A percentile compares a stretch with the other conserved stretches of the same genome.
These are phyloP conservation scores for Arbacia lixula DNA, from an alignment of 53 echinoderm and acorn worm species.

Conservation along the genomic window DNA sequence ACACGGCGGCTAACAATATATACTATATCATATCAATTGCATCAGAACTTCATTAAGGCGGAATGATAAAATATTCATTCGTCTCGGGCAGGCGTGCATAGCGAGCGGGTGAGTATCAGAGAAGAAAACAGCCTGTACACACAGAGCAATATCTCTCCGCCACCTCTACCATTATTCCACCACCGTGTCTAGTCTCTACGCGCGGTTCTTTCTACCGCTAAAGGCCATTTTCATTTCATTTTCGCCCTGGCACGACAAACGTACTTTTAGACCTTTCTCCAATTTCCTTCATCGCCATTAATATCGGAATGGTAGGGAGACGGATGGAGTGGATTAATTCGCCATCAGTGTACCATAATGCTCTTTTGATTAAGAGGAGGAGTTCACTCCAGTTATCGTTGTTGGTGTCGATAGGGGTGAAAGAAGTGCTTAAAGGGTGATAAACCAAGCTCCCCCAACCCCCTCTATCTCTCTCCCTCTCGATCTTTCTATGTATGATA, in stretches of 20 bases:
- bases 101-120: too few species aligned
- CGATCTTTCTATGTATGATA: too few species aligned
- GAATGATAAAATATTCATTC: constrained; percentile 17
- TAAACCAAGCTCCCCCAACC: too few species aligned
- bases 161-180: not conserved
- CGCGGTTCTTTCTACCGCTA: not conserved
- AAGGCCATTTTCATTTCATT: constrained; percentile 33
- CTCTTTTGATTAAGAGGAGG: constrained; percentile 22
- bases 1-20: too few species aligned
- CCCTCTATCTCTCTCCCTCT: too few species aligned
- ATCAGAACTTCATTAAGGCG: too few species aligned
- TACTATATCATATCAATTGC: too few species aligned
- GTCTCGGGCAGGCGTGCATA: too few species aligned
- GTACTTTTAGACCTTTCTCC: constrained; percentile 29
- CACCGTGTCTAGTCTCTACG: too few species aligned
- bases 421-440: too few species aligned
- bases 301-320: not conserved
- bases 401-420: too few species aligned
- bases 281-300: not conserved
- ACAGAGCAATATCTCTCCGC: not conserved
- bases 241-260: constrained; percentile 25
- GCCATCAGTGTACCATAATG: constrained; percentile 17
- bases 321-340: constrained; percentile 1
- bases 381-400: too few species aligned
- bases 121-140: not conserved